These are phyloP conservation scores for Eupeodes luniger DNA, from an alignment of 2,888 invertebrate species.

Conservation along the genomic window DNA sequence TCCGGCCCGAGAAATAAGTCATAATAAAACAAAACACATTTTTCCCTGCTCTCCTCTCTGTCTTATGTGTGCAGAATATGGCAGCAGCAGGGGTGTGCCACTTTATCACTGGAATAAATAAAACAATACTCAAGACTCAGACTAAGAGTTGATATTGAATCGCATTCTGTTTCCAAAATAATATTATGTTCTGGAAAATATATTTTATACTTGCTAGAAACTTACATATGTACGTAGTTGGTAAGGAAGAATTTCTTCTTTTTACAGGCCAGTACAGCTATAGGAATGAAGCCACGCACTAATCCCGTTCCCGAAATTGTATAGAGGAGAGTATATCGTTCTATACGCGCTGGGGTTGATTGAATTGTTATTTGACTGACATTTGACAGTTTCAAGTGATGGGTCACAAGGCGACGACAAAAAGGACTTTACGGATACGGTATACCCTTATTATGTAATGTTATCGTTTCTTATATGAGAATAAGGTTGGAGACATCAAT, in stretches of 20 bases:
- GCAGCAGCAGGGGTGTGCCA: not conserved
- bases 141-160: not conserved
- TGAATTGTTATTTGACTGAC: constrained; percentile 73
- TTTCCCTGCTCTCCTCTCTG: not conserved
- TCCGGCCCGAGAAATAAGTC: constrained; percentile 25
- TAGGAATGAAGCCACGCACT: not conserved
- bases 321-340: not conserved
- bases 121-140: constrained; percentile 3
- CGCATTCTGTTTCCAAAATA: not conserved
- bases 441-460: constrained; percentile 61
- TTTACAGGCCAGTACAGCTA: too few species aligned
- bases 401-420: constrained; percentile 39
- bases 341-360: constrained; percentile 32
- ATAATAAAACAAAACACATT: constrained; percentile 49
- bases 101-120: constrained; percentile 10
- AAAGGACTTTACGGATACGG: constrained; percentile 3
- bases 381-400: constrained; percentile 69
- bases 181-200: not conserved
- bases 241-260: not conserved
- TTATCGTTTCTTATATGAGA: constrained; percentile 38
- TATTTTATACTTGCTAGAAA: not conserved
- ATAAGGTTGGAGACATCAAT: constrained; percentile 47
- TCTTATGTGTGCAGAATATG: not conserved
- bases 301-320: constrained; percentile 20
- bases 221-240: not conserved